phyloP scores from a whole-genome alignment of 2,888 invertebrate genomes.

The Hypercompe scribonia region DNA sequence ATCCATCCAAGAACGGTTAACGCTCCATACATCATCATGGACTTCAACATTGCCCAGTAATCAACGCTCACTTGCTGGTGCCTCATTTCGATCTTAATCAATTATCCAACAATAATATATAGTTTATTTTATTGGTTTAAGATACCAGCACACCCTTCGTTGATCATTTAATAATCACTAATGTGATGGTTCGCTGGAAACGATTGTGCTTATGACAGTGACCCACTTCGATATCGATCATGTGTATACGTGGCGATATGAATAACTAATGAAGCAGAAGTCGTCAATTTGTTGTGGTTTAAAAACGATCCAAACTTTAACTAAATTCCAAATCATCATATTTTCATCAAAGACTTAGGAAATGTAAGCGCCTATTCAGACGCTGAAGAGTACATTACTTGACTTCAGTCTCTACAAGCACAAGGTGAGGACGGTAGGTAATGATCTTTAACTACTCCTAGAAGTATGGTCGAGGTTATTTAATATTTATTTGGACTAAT shows the following conservation, averaged over 20 bases:
- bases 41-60: slow-evolving; percentile 88
- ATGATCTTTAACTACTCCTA: neutral
- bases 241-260: slow-evolving; percentile 56
- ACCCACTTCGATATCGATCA: slow-evolving; percentile 75
- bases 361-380: no score
- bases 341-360: no score
- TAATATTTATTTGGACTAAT: neutral
- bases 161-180: slow-evolving; percentile 25
- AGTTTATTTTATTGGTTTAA: no score
- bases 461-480: neutral
- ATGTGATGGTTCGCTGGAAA: slow-evolving; percentile 48
- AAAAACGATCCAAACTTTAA: neutral
- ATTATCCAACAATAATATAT: neutral
- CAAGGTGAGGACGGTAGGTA: neutral
- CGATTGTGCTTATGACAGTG: slow-evolving; percentile 63
- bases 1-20: slow-evolving; percentile 89
- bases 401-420: neutral
- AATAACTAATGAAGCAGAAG: slow-evolving; percentile 78
- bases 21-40: slow-evolving; percentile 87
- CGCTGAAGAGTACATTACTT: no score
- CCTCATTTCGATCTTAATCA: slow-evolving; percentile 78
- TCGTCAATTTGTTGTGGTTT: slow-evolving; percentile 50
- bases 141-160: neutral
- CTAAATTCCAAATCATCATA: neutral
- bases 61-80: slow-evolving; percentile 90